Base-by-base conservation (phyloP, 2,113 vertebrate genomes). In the Miniopterus natalensis region DNA sequence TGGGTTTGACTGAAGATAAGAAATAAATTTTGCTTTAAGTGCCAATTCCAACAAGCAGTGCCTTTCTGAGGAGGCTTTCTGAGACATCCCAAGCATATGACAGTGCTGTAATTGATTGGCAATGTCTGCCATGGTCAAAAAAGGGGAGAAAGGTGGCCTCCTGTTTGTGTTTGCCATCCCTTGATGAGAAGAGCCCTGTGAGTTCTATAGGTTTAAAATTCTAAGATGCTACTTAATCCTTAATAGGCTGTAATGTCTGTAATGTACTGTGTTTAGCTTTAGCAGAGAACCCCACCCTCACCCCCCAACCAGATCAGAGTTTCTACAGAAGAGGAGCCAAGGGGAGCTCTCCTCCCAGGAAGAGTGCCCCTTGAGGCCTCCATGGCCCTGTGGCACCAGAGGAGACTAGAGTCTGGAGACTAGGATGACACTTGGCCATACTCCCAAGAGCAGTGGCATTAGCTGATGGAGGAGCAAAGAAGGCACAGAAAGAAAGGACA, bases 1-100 rank as follows among this genome's bases (percentile, higher is more conserved):
- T 83, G 66, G 20, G 31, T 40, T 81, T 49, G 7, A 88, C 3
- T 27, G 25, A 78, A n/a, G 40, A 63, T 68, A 47, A 95, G 45
- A 83, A 29, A 23, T 51, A 40, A 85, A 40, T 25, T 91, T 93
- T 45, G 74, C 23, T 94, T 91, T 65, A 80, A 84, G 91, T 75
- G 27, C 51, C 74, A 66, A 0, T 71, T 65, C 57, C 55, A 81
- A 75, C 36, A 51, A 20, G 90, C 55, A 51, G 53, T 49, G 17
- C 18, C 63, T 57, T 59, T n/a, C 49, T 55, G 29, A 87, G 66
- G 23, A 92, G 71, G 68, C 77, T 83, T 83, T 86, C 79, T 36
- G 70, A 95, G 74, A 71, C 17, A 53, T 55, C 47, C 51, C 23
- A 47, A 53, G 7, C 92, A 73, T 75, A 25, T 45, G 14, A 65